phyloP scores from a whole-genome alignment of 2,888 invertebrate genomes.

The Orthonychiurus folsomi region DNA sequence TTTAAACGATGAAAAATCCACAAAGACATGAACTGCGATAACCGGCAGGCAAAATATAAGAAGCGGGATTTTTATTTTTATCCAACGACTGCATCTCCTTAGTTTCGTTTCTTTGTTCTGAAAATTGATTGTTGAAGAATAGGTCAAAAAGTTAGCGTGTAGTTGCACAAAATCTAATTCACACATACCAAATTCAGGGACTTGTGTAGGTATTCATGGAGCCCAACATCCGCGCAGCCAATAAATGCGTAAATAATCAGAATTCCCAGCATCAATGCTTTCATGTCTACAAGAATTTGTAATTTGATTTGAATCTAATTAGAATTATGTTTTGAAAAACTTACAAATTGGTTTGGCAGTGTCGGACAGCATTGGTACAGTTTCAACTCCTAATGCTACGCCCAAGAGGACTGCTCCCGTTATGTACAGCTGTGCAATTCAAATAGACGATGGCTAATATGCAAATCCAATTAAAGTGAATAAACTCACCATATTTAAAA shows the following conservation, averaged over 20 bases:
- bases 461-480: background rate
- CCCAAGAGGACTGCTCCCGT: background rate
- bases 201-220: background rate
- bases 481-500: background rate
- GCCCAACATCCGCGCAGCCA: background rate
- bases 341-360: background rate
- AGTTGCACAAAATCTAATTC: background rate
- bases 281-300: background rate
- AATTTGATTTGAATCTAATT: no score
- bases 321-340: background rate
- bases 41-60: background rate
- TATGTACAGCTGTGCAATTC: background rate
- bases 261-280: background rate
- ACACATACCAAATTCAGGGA: background rate
- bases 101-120: background rate
- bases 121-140: no score
- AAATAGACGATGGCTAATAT: background rate
- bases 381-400: background rate
- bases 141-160: background rate
- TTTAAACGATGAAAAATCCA: background rate
- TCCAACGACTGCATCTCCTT: background rate
- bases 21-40: background rate
- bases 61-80: background rate
- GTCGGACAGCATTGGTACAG: background rate
- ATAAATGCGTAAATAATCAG: background rate